Evolutionary conservation across 2,797 vertebrate species (phyloP).

Genomic region (Enteromius trimaculatus): DNA sequence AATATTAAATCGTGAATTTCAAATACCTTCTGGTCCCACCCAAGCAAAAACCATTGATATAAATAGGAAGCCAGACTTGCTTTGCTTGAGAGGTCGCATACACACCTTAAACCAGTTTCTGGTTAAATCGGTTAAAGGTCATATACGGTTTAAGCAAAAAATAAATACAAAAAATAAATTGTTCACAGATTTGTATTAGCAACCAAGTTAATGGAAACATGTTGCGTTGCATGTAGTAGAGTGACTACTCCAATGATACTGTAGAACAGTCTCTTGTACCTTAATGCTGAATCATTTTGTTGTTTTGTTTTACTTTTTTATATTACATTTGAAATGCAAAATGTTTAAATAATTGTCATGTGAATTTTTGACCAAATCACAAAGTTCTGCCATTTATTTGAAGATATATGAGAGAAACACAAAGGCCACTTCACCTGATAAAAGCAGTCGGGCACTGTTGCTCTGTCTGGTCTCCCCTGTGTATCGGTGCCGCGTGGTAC

Average conservation of each 20-base stretch:
- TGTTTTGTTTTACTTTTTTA: neutral
- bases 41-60: neutral
- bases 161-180: no score
- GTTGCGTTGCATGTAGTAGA: neutral
- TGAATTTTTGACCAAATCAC: neutral
- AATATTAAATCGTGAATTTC: constrained; percentile 1
- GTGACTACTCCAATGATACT: neutral
- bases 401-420: constrained; percentile 4
- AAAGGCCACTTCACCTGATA: constrained; percentile 83
- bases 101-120: neutral
- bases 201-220: neutral
- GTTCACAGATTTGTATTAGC: no score
- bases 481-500: constrained; percentile 95
- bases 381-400: neutral
- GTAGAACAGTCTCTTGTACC: neutral
- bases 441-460: constrained; percentile 97
- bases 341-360: neutral
- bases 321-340: neutral
- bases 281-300: neutral
- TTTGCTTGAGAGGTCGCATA: neutral
- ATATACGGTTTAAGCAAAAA: neutral
- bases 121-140: neutral
- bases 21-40: neutral
- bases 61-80: neutral
- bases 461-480: constrained; percentile 97